Percentiles rank a stretch among this genome's conserved stretches.
Evolutionary conservation across 2,797 vertebrate species (phyloP).

Genomic region (Gastrophryne carolinensis): DNA sequence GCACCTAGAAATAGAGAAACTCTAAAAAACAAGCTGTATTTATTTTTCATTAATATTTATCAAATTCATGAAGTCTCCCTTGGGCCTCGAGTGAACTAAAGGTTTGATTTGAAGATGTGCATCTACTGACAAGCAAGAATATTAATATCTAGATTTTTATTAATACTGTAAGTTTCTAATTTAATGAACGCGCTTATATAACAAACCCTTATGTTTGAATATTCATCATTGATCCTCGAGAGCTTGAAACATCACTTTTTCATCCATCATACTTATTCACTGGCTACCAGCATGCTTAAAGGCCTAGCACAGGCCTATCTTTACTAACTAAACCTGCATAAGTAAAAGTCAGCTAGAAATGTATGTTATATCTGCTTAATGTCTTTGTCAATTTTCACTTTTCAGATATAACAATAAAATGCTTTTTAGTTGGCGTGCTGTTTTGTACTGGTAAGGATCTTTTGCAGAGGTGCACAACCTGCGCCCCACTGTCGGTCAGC

Average conservation of each 20-base stretch:
- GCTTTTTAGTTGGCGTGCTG: too few species aligned
- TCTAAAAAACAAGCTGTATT: constrained; percentile 15
- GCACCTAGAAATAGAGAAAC: not conserved
- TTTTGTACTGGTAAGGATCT: too few species aligned
- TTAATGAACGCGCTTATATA: not conserved
- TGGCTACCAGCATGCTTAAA: not conserved
- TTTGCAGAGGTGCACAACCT: too few species aligned
- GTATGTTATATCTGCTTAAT: not conserved
- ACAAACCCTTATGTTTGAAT: not conserved
- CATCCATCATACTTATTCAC: not conserved
- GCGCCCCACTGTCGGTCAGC: too few species aligned
- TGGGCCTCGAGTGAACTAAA: not conserved
- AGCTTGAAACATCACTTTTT: not conserved
- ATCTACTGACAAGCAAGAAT: not conserved
- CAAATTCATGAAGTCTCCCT: not conserved
- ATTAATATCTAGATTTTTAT: not conserved
- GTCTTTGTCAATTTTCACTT: not conserved
- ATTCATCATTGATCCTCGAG: not conserved
- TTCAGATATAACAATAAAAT: too few species aligned
- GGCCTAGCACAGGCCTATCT: not conserved
- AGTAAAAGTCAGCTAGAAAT: not conserved
- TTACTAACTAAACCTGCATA: not conserved
- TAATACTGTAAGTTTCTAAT: not conserved
- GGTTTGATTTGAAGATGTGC: not conserved
- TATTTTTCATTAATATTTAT: constrained; percentile 17